A percentile compares a stretch with the other conserved stretches of the same genome.
Evolutionary conservation across 1,140 invertebrate genomes (phyloP).

Genomic region (Lordiphosa clarofinis): DNA sequence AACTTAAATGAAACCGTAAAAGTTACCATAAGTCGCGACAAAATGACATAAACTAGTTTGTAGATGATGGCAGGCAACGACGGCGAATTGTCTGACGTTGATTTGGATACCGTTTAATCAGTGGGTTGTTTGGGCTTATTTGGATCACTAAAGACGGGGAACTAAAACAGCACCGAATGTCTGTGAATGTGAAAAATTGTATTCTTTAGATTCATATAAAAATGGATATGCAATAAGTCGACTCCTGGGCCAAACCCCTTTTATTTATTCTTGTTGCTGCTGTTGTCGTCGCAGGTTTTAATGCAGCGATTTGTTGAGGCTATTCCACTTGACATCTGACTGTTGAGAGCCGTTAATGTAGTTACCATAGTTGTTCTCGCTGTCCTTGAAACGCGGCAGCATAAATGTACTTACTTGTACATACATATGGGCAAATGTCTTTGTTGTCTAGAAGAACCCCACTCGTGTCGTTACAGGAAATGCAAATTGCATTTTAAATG

Average conservation of each 20-base stretch:
- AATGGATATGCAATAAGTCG: neutral
- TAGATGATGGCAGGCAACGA: conserved; percentile 13
- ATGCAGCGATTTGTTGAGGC: conserved; percentile 41
- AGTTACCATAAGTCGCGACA: conserved; percentile 68
- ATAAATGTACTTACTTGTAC: too few relatives aligned
- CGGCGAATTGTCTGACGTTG: too few relatives aligned
- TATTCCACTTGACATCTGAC: conserved; percentile 48
- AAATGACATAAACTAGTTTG: conserved; percentile 57
- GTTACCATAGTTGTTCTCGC: conserved; percentile 26
- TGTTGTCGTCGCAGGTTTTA: too few relatives aligned
- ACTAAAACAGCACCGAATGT: too few relatives aligned
- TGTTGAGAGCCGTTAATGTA: neutral
- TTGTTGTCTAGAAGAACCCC: conserved; percentile 30
- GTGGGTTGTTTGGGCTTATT: too few relatives aligned
- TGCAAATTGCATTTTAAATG: conserved; percentile 64
- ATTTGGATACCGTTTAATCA: too few relatives aligned
- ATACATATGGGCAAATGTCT: conserved; percentile 8
- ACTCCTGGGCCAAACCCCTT: conserved; percentile 1
- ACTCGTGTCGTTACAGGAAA: conserved; percentile 62
- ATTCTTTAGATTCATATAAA: too few relatives aligned
- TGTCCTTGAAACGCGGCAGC: conserved; percentile 14
- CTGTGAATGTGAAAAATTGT: too few relatives aligned
- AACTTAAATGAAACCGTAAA: conserved; percentile 64
- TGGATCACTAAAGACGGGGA: too few relatives aligned
- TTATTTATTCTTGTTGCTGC: conserved; percentile 11